Percentiles rank a stretch among this genome's conserved stretches.
phyloP scores from a whole-genome alignment of 2,888 invertebrate species.

The Drosophila cognata region DNA sequence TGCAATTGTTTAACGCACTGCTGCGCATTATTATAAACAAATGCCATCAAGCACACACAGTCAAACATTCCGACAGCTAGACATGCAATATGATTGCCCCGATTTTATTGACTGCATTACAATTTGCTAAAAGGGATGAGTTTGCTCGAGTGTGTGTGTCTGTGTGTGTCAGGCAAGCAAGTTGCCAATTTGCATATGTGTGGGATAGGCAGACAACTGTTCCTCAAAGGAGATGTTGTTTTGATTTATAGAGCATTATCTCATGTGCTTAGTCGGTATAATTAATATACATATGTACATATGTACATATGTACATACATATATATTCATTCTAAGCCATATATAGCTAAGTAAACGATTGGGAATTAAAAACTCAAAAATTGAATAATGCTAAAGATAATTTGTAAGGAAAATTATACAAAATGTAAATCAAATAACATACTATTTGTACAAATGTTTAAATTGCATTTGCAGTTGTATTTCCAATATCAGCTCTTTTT shows the following conservation, averaged over 20 bases:
- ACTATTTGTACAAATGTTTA: too few species aligned
- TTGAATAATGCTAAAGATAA: not conserved
- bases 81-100: conserved; percentile 58
- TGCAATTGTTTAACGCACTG: conserved; percentile 75
- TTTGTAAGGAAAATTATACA: not conserved
- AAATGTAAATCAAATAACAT: too few species aligned
- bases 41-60: conserved; percentile 35
- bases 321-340: not conserved
- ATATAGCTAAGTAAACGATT: not conserved
- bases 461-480: too few species aligned
- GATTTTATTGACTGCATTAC: conserved; percentile 74
- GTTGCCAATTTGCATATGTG: conserved; percentile 61
- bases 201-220: conserved; percentile 11
- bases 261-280: conserved; percentile 24
- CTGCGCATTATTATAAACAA: conserved; percentile 74
- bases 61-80: conserved; percentile 31
- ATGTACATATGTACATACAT: not conserved
- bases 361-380: not conserved
- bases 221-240: conserved; percentile 42
- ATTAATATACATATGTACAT: conserved; percentile 31
- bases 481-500: not conserved
- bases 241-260: conserved; percentile 60
- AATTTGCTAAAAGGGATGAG: conserved; percentile 16
- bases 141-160: conserved; percentile 10
- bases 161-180: conserved; percentile 31